Conservation (phyloP, 2,113 vertebrate genomes). For the Tinamus guttatus region DNA sequence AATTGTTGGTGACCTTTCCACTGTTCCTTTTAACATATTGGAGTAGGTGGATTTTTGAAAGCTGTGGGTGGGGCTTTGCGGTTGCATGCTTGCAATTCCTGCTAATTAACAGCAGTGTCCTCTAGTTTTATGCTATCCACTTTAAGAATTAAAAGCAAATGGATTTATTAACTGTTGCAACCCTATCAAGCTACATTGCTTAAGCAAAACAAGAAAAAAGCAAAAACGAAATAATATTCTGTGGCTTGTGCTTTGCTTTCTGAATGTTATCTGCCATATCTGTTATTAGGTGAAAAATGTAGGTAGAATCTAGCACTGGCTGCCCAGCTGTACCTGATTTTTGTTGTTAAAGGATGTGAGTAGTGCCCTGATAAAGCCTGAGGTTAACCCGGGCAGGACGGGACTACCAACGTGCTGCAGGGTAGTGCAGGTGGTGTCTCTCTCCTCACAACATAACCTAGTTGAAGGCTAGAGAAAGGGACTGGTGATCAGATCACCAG, state of each 20-base stretch:
- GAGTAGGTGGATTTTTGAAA: conserved; percentile 61
- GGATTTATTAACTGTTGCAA: not conserved
- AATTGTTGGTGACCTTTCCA: conserved; percentile 48
- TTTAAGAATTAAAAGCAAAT: not conserved
- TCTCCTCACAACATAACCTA: not conserved
- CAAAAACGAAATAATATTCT: not conserved
- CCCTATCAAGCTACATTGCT: not conserved
- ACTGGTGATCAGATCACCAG: not conserved
- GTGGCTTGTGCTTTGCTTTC: not conserved
- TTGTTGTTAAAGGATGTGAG: not conserved
- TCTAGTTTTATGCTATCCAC: not conserved
- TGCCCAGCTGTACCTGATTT: not conserved
- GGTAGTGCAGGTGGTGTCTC: not conserved
- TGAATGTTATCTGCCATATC: not conserved
- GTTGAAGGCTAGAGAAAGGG: not conserved
- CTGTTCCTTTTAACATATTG: conserved; percentile 64
- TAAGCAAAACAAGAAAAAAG: not conserved
- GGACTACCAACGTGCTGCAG: not conserved
- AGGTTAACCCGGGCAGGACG: not conserved
- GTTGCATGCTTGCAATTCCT: not conserved
- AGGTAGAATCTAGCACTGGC: not conserved
- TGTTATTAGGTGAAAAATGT: not conserved
- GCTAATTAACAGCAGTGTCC: conserved; percentile 13
- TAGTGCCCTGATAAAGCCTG: not conserved
- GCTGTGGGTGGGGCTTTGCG: not conserved